These are phyloP conservation scores for Dendroctonus ponderosae DNA, from an alignment of 1,140 invertebrate genomes.

Conservation along the genomic window DNA sequence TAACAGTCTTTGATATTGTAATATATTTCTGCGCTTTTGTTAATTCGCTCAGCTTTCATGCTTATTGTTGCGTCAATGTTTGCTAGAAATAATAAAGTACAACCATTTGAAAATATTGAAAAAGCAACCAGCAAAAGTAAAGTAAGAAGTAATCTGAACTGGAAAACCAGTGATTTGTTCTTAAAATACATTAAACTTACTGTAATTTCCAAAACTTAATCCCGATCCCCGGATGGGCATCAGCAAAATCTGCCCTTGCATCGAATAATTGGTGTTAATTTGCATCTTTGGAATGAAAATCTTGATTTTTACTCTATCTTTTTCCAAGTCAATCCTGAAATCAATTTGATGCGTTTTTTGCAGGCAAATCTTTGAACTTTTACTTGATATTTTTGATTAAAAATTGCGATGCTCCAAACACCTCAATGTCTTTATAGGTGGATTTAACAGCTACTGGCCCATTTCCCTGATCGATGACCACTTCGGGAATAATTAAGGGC, in stretches of 20 bases:
- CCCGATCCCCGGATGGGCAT: conserved; percentile 62
- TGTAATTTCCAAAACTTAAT: conserved; percentile 56
- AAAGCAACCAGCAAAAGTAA: not conserved
- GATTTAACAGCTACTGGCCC: conserved; percentile 62
- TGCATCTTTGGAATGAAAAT: conserved; percentile 58
- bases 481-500: conserved; percentile 59
- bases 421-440: conserved; percentile 59
- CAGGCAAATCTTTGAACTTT: conserved; percentile 39
- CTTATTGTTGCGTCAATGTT: conserved; percentile 62
- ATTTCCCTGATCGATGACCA: conserved; percentile 59
- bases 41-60: conserved; percentile 58
- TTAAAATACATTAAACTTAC: conserved; percentile 50
- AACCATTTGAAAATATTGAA: conserved; percentile 1
- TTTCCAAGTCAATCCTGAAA: conserved; percentile 55
- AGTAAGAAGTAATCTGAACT: not conserved
- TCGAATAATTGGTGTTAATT: conserved; percentile 57
- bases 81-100: conserved; percentile 50
- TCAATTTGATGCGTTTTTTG: not conserved
- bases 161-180: not conserved
- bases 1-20: conserved; percentile 62
- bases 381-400: conserved; percentile 59
- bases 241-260: conserved; percentile 62
- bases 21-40: conserved; percentile 53
- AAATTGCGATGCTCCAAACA: conserved; percentile 60
- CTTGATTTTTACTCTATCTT: conserved; percentile 51